Evolutionary conservation across 2,888 invertebrate species (phyloP), one percentile per base, ranked within the genome.

Genomic region (Agrotis clavis): DNA sequence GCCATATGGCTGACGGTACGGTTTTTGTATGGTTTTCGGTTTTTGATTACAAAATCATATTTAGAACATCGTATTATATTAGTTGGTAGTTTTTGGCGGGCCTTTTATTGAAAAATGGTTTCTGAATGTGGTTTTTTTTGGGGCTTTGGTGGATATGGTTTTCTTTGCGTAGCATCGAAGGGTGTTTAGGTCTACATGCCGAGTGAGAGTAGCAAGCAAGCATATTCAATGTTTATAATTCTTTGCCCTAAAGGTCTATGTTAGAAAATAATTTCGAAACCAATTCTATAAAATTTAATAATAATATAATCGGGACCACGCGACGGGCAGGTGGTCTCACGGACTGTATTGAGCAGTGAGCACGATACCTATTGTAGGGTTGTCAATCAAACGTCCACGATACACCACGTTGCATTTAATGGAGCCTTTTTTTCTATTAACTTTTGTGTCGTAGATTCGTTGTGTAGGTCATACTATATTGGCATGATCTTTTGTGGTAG

Each of bases 1-100:
- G 82, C 93, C 93, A 94, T 91, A 91, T 92, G 94, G 93, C 90
- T 88, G 88, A 89, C 59, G 70, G 47, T 60, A 75, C 48, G 80
- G 89, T 91, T 91, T 92, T 94, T 94, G 88, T 89, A 83, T 61
- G 90, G 90, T 82, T 88, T 89, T 87, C 69, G 79, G 84, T 71
- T 77, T 85, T 67, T 76, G 69, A 69, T 86, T 86, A 75, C 82
- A 84, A 66, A 82, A 80, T 78, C 77, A 77, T 85, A 69, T 76
- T 82, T 76, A 50, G 74, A 53, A 66, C 35, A 30, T 53, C 19
- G 54, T 66, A n/a, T 65, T 54, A 74, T 60, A 62, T 70, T 66
- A 71, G n/a, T 64, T 59, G 48, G 30, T 59, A 25, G 64, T 61
- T 74, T 59, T 45, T n/a, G 61, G 45, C 11, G 13, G 53, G 13